Evolutionary conservation across 2,888 invertebrate genomes (phyloP).

Genomic region (Cosmorhoe ocellata): DNA sequence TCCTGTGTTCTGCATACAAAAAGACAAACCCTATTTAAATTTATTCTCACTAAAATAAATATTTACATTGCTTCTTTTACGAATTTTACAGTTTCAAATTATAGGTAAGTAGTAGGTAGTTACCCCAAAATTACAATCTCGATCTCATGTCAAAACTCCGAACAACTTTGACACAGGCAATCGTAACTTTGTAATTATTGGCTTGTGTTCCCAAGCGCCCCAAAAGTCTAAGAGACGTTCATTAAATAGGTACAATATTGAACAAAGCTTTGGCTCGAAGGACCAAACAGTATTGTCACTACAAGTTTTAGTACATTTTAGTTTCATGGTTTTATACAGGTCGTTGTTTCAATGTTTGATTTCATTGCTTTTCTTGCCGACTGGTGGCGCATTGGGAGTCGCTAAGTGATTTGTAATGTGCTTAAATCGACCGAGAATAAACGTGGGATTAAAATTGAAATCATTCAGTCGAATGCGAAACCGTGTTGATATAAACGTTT

Average conservation of each 20-base stretch:
- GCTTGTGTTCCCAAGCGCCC: not conserved
- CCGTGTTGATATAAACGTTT: constrained; percentile 4
- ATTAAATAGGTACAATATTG: constrained; percentile 1
- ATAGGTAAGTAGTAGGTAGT: too few species aligned
- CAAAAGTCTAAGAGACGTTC: not conserved
- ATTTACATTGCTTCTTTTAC: too few species aligned
- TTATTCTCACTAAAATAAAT: too few species aligned
- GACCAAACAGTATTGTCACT: not conserved
- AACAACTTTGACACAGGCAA: constrained; percentile 10
- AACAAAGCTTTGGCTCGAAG: constrained; percentile 1
- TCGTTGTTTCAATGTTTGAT: constrained; percentile 3
- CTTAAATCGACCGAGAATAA: constrained; percentile 35
- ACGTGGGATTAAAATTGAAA: constrained; percentile 30
- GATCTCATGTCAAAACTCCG: constrained; percentile 7
- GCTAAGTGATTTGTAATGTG: constrained; percentile 38
- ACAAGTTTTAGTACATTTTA: not conserved
- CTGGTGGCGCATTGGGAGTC: constrained; percentile 19
- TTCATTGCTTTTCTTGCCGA: constrained; percentile 7
- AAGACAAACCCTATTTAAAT: too few species aligned
- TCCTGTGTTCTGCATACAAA: too few species aligned
- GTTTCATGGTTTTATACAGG: not conserved
- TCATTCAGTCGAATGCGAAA: constrained; percentile 24
- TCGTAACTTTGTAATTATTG: constrained; percentile 12
- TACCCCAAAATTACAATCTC: constrained; percentile 3
- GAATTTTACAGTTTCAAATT: too few species aligned